Evolutionary conservation across 2,113 vertebrate species (phyloP).

Genomic region (Tychaedon coryphoeus): DNA sequence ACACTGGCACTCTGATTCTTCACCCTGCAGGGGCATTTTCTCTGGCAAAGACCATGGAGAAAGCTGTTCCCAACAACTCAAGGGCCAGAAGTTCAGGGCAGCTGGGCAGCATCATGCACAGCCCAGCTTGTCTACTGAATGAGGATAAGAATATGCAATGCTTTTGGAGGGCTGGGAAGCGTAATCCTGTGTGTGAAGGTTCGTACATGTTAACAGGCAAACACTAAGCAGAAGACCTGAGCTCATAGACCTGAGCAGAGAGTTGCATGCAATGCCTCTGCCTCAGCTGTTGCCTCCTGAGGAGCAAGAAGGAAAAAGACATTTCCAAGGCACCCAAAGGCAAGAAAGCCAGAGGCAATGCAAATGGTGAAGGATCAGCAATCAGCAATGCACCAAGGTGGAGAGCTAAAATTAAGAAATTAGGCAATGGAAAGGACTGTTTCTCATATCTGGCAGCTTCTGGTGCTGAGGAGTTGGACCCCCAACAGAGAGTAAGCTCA

Average conservation of each 20-base stretch:
- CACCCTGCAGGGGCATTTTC: neutral
- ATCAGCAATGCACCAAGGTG: neutral
- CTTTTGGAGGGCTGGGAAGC: neutral
- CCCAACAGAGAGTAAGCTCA: neutral
- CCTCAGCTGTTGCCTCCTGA: neutral
- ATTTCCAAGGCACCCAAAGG: neutral
- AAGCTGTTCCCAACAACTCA: neutral
- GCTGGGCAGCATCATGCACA: accelerated
- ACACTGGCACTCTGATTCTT: neutral
- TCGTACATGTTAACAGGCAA: neutral
- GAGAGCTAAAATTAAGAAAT: conserved; percentile 46
- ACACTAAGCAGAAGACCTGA: neutral
- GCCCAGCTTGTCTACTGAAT: neutral
- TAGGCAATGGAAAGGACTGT: neutral
- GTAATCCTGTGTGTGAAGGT: neutral
- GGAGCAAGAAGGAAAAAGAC: neutral
- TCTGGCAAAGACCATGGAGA: neutral
- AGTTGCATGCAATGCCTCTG: neutral
- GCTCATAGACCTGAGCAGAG: neutral
- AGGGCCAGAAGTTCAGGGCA: neutral
- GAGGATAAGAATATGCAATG: accelerated
- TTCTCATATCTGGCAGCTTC: neutral
- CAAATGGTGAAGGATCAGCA: neutral
- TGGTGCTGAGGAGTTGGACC: accelerated
- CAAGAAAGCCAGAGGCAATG: neutral